Conservation (phyloP, 2,888 invertebrate genomes). For the Pristionchus mayeri region DNA sequence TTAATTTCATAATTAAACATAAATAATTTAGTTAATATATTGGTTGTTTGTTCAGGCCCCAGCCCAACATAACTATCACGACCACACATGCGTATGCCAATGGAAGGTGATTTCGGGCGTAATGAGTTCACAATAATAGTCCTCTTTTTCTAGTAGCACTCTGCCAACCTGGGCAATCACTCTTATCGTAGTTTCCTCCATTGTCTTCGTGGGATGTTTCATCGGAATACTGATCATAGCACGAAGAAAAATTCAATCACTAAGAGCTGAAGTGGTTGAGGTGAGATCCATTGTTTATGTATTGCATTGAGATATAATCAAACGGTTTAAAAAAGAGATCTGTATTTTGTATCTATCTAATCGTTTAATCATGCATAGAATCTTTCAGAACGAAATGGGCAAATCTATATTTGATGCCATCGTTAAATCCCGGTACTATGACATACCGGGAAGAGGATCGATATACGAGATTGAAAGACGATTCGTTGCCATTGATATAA, state of each 20-base stretch:
- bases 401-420: too few species aligned
- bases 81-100: too few species aligned
- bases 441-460: too few species aligned
- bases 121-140: neutral
- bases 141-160: too few species aligned
- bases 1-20: neutral
- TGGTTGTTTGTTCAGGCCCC: neutral
- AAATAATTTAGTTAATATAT: neutral
- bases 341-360: too few species aligned
- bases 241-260: neutral
- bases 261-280: neutral
- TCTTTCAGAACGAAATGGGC: too few species aligned
- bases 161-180: neutral
- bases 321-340: too few species aligned
- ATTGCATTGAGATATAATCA: too few species aligned
- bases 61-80: too few species aligned
- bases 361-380: too few species aligned
- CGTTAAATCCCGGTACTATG: too few species aligned
- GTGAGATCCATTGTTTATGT: too few species aligned
- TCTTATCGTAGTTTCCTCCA: neutral
- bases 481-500: neutral
- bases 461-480: slow-evolving; percentile 11
- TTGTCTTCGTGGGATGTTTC: neutral
- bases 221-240: neutral
- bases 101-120: neutral